Percentiles rank a stretch among this genome's conserved stretches.
phyloP scores from a whole-genome alignment of 2,113 vertebrate genomes.

The Grammomys dolichurus region DNA sequence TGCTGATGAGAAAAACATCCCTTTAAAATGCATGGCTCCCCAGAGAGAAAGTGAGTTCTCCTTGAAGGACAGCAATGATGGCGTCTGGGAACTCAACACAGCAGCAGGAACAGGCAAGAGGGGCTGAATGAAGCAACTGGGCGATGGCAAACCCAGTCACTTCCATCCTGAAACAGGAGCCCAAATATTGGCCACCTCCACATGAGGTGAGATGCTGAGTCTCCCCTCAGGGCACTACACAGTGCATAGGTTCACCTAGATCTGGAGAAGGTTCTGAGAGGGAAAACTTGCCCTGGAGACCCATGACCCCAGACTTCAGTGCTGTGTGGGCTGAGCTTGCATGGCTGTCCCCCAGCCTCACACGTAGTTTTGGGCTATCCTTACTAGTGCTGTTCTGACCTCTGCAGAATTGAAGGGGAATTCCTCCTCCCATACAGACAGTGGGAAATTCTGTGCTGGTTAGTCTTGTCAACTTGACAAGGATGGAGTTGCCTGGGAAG shows the following conservation, averaged over 20 bases:
- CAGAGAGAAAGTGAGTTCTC: background rate
- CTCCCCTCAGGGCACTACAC: no score
- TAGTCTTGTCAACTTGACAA: background rate
- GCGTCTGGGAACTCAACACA: background rate
- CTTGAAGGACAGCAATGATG: background rate
- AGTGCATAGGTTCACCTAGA: background rate
- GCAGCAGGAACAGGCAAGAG: background rate
- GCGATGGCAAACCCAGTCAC: background rate
- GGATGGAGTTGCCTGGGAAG: background rate
- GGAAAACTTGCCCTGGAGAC: background rate
- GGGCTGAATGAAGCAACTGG: background rate
- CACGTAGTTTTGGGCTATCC: background rate
- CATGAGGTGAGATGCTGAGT: accelerated
- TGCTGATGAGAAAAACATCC: background rate
- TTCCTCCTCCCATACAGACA: background rate
- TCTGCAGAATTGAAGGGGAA: background rate
- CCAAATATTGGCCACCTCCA: no score
- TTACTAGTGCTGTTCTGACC: background rate
- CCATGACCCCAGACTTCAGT: background rate
- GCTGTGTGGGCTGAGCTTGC: background rate
- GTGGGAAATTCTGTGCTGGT: background rate
- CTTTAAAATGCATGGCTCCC: background rate
- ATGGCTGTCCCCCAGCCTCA: background rate
- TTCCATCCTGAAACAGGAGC: background rate
- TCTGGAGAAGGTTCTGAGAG: background rate